Evolutionary conservation across 2,113 vertebrate species (phyloP), one percentile per base, ranked within the genome.

Genomic region (Oostethus manadensis): DNA sequence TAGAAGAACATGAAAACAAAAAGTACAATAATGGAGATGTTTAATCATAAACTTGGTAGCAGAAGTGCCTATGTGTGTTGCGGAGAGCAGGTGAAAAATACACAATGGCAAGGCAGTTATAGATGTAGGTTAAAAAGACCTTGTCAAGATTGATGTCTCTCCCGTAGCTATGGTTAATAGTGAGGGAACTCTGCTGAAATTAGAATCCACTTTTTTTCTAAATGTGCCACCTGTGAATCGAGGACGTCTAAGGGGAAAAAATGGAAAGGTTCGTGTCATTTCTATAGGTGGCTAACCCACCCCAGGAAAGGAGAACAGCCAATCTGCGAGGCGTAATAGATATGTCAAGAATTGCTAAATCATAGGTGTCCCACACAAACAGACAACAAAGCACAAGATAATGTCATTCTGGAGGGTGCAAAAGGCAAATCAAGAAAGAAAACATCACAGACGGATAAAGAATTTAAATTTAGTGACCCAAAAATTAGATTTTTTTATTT

Each of bases 281-380:
- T 88, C 89, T 89, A 86, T 88, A 88, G 88, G 85, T 84, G 84
- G 84, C 75, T 66, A 48, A 84, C 85, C 85, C 79, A 84, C 78
- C 71, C 44, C 57, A 80, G 65, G 79, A 85, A 84, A 69, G 76
- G 84, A 88, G 89, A 88, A 84, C 85, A 89, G 89, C 88, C 90
- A 90, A 91, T 91, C 90, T 91, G 81, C 81, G 85, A 75, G 75
- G 80, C 84, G 86, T 91, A 91, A 91, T 91, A 88, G 90, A 91
- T 91, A 87, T 91, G 90, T 91, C 90, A 91, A 86, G 89, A 89
- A 88, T 89, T 90, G 88, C 89, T 91, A 91, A 91, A 91, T 91
- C 90, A 91, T 89, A 88, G 87, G 78, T 88, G 84, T 89, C 82
- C 72, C 66, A 83, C 76, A 77, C 82, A 87, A 81, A 86, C 74